Evolutionary conservation across 2,797 vertebrate genomes (phyloP).

Genomic region (Rhinophrynus dorsalis): DNA sequence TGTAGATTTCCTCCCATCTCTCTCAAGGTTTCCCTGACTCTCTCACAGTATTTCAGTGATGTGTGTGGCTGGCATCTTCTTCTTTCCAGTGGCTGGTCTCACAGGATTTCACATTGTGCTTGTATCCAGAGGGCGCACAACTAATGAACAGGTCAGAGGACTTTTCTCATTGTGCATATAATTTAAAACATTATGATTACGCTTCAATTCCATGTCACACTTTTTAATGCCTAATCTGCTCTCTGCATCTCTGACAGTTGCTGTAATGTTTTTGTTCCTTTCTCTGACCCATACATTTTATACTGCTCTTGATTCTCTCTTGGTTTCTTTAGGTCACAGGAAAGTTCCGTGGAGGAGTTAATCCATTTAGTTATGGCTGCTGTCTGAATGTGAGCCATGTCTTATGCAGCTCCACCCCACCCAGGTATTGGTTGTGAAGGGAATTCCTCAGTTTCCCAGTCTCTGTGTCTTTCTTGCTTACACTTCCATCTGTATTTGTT

Average conservation of each 20-base stretch:
- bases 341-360: slow-evolving; percentile 95
- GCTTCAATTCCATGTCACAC: too few relatives aligned
- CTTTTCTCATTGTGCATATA: not conserved
- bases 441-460: too few relatives aligned
- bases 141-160: slow-evolving; percentile 87
- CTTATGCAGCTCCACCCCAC: slow-evolving; percentile 92
- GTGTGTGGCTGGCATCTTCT: slow-evolving; percentile 95
- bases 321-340: slow-evolving; percentile 83
- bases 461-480: too few relatives aligned
- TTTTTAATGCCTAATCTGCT: too few relatives aligned
- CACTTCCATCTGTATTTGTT: too few relatives aligned
- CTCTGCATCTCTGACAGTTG: too few relatives aligned
- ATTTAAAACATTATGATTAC: too few relatives aligned
- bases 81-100: slow-evolving; percentile 92
- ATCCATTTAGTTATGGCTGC: slow-evolving; percentile 95
- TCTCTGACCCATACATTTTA: too few relatives aligned
- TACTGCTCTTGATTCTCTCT: too few relatives aligned
- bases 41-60: slow-evolving; percentile 88
- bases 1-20: too few relatives aligned
- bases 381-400: slow-evolving; percentile 88
- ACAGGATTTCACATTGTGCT: slow-evolving; percentile 96
- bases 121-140: slow-evolving; percentile 93
- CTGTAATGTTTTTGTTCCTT: too few relatives aligned
- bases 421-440: slow-evolving; percentile 83
- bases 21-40: slow-evolving; percentile 3